Evolutionary conservation across 2,888 invertebrate species (phyloP), one percentile per base, ranked within the genome.

Genomic region (Heliothis peltigera): DNA sequence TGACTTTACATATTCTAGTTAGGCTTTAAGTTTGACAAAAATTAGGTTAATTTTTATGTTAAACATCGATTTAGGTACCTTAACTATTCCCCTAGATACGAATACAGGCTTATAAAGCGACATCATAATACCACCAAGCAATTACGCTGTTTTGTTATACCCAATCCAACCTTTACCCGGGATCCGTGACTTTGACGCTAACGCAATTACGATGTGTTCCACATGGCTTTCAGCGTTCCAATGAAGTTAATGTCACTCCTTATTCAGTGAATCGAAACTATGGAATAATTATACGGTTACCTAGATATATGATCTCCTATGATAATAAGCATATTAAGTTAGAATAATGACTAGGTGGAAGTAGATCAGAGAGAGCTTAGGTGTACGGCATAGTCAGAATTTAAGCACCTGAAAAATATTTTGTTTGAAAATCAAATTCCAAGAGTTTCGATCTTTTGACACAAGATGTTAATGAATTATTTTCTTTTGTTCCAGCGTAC

Each of bases 401-500:
- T 12, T 10, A 6, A 25, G 0, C 4, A 25, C 25, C 4, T 25
- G 22, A 25, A 25, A 25, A 6, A 25, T 25, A 25, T 25, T 25
- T 6, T 25, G 4, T 25, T 4, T 25, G 28, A n/a, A 42, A 2
- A n/a, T 8, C 7, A 32, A 18, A 49, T n/a, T 1, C n/a, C 21
- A 15, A 35, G 4, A 28, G 2, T 10, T 12, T 21, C 12, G 17
- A n/a, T 18, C n/a, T 10, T 15, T 39, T 28, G 28, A 8, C 32
- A 21, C 39, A 12, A 1, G 8, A 22, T 42, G 54, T 12, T 75
- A 58, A 73, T 68, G 15, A 44, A 61, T 52, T 10, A 56, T 63
- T 73, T 81, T 77, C 79, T 74, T 75, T 93, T 92, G 89, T 96
- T 96, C 39, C 96, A 98, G 98, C 98, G 57, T 99, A 99, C 93